phyloP scores from a whole-genome alignment of 1,140 invertebrate species.

The Drosophila mayri region DNA sequence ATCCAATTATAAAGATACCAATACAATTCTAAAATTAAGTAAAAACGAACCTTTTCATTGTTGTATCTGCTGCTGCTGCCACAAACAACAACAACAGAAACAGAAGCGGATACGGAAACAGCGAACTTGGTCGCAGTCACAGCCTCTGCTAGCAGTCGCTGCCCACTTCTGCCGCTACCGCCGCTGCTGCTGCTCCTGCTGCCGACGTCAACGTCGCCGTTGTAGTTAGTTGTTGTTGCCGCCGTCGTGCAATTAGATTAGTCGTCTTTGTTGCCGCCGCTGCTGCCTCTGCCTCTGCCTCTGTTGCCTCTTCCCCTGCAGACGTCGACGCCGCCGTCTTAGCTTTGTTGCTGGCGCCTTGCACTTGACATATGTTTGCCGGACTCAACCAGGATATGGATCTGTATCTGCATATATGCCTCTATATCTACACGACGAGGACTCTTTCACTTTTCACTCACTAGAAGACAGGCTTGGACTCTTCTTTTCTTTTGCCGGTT shows the following conservation, averaged over 20 bases:
- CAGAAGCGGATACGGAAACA: conserved; percentile 32
- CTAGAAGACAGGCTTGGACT: neutral
- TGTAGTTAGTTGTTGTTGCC: conserved; percentile 30
- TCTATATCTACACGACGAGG: neutral
- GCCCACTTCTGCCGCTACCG: conserved; percentile 23
- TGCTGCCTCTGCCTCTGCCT: conserved; percentile 3
- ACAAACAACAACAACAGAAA: conserved; percentile 54
- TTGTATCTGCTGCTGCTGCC: conserved; percentile 64
- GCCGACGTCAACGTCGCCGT: conserved; percentile 14
- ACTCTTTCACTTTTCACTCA: conserved; percentile 39
- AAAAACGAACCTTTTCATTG: conserved; percentile 69
- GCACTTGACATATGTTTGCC: conserved; percentile 58
- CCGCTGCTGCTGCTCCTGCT: conserved; percentile 21
- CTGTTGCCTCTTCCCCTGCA: conserved; percentile 13
- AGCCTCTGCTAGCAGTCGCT: conserved; percentile 39
- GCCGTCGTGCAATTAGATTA: conserved; percentile 34
- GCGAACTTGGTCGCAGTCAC: conserved; percentile 24
- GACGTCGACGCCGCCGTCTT: conserved; percentile 33
- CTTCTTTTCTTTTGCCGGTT: conserved; percentile 28
- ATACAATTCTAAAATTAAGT: neutral
- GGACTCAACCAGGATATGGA: conserved; percentile 12
- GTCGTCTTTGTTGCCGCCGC: conserved; percentile 28
- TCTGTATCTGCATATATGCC: conserved; percentile 17
- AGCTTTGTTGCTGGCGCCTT: conserved; percentile 34
- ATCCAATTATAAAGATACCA: neutral